These are phyloP conservation scores for Dasypogon diadema DNA, from an alignment of 2,888 invertebrate genomes.

Conservation along the genomic window DNA sequence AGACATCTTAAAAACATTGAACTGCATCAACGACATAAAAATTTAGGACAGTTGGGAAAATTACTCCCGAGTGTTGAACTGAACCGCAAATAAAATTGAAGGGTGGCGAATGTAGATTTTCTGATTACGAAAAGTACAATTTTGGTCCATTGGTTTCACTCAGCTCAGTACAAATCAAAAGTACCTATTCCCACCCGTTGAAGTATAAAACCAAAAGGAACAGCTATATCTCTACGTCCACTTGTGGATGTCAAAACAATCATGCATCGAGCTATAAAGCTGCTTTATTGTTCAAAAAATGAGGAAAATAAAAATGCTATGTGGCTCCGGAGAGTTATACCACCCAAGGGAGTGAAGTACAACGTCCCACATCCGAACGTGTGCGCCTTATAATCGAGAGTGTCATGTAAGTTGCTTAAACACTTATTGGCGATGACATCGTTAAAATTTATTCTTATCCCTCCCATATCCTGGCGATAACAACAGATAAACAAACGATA, in stretches of 20 bases:
- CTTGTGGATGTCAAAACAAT: neutral
- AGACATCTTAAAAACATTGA: no score
- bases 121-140: no score
- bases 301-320: neutral
- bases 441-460: slow-evolving; percentile 52
- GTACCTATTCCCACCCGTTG: no score
- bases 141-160: no score
- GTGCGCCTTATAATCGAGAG: slow-evolving; percentile 28
- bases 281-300: neutral
- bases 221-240: neutral
- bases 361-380: neutral
- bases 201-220: no score
- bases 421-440: slow-evolving; percentile 45
- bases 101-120: no score
- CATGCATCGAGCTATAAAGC: neutral
- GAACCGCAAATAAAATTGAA: no score
- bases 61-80: no score
- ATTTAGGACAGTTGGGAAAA: no score
- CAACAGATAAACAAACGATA: slow-evolving; percentile 53
- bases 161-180: no score
- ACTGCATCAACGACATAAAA: no score
- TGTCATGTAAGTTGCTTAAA: slow-evolving; percentile 49
- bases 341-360: neutral
- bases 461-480: slow-evolving; percentile 48
- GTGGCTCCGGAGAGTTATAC: neutral